A percentile compares a stretch with the other conserved stretches of the same genome.
Evolutionary conservation across 1,140 invertebrate species (phyloP).

Genomic region (Lepidurus arcticus): DNA sequence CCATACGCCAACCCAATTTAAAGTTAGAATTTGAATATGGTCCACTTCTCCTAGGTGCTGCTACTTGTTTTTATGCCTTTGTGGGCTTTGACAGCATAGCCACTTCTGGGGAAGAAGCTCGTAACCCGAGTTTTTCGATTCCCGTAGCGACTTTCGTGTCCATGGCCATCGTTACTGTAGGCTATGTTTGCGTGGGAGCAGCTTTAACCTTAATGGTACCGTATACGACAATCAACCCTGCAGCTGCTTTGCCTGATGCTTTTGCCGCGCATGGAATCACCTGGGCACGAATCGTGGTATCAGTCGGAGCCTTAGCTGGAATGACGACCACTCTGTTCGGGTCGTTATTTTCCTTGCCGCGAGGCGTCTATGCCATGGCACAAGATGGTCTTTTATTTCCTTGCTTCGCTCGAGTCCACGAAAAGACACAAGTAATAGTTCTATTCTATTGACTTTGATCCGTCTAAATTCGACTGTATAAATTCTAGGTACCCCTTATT

Average conservation of each 20-base stretch:
- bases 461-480: constrained; percentile 11
- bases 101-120: constrained; percentile 78
- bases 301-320: constrained; percentile 78
- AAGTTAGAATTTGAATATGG: background rate
- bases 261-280: constrained; percentile 55
- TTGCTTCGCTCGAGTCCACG: constrained; percentile 66
- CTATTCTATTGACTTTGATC: background rate
- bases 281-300: constrained; percentile 83
- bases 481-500: constrained; percentile 61
- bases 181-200: constrained; percentile 72
- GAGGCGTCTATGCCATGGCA: constrained; percentile 84
- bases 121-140: constrained; percentile 69
- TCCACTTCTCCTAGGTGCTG: constrained; percentile 55
- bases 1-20: too few species aligned
- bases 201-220: constrained; percentile 79
- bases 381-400: constrained; percentile 76
- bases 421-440: constrained; percentile 61
- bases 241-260: constrained; percentile 76
- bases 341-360: constrained; percentile 72
- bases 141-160: constrained; percentile 73
- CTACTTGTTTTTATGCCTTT: constrained; percentile 84
- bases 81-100: constrained; percentile 79
- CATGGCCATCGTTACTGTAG: constrained; percentile 67
- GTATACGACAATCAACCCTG: constrained; percentile 61
- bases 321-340: constrained; percentile 79